Evolutionary conservation across 2,113 vertebrate genomes (phyloP), one percentile per base, ranked within the genome.

Genomic region (Craseonycteris thonglongyai): DNA sequence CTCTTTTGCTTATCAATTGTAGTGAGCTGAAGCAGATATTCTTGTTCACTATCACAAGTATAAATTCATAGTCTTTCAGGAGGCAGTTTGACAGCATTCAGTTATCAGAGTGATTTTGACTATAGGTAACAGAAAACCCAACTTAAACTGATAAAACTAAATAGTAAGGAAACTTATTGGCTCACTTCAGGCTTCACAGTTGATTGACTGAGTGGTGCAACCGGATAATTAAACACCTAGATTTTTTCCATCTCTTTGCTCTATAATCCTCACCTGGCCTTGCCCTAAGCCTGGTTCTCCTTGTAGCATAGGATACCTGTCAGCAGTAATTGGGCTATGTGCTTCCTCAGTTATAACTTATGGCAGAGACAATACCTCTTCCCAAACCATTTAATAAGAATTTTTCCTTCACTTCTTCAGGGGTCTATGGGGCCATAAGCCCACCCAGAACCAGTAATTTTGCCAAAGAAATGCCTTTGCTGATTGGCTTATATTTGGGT

Each of bases 1-100:
- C 47, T 42, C 65, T 93, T 89, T 74, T 58, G 33, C 33, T 33
- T 95, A 1, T 95, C 56, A 96, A 84, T 78, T 93, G 26, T 35
- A 1, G 28, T 91, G 13, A n/a, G 40, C 66, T 33, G 14, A 90
- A 71, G 28, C 49, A 72, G 51, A 30, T 88, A 8, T 58, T 86
- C n/a, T 91, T 76, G 40, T 68, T 75, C 30, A 82, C 28, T 90
- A 13, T 18, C 5, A 16, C 65, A 92, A 42, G 13, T 71, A 6
- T 61, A 81, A 65, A 68, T 76, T 71, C 0, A 0, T 24, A 5
- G 26, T 58, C 35, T 85, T 69, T 76, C 35, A 76, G 74, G 33
- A 30, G 71, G 7, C 28, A 78, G 2, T 83, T 75, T 81, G 47
- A 72, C 22, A 65, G 40, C 47, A 26, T 38, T 80, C 38, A 61